These are phyloP conservation scores for Chloroclysta siterata DNA, from an alignment of 2,888 invertebrate species.

Conservation along the genomic window DNA sequence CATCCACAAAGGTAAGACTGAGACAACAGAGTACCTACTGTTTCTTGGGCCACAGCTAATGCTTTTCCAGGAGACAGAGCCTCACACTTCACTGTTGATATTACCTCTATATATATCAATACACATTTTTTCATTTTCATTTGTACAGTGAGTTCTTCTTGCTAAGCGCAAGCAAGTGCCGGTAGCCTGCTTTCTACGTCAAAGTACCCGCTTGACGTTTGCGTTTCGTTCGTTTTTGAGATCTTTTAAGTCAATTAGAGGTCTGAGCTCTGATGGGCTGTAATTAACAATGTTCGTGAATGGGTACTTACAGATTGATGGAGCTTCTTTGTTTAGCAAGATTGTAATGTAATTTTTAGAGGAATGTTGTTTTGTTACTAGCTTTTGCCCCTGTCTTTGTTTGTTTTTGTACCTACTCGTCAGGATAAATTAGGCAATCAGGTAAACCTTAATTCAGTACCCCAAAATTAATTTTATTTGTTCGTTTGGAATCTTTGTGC, in stretches of 20 bases:
- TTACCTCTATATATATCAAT: too few species aligned
- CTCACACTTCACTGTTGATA: too few species aligned
- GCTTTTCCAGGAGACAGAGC: too few species aligned
- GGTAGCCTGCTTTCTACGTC: constrained; percentile 12
- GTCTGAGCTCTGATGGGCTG: constrained; percentile 33
- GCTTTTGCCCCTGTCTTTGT: neutral
- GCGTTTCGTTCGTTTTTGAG: constrained; percentile 58
- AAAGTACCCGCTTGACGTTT: constrained; percentile 57
- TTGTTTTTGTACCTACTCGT: too few species aligned
- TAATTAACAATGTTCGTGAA: constrained; percentile 34
- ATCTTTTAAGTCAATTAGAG: constrained; percentile 70
- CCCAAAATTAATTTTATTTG: too few species aligned
- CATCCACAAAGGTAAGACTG: too few species aligned
- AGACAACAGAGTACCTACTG: too few species aligned
- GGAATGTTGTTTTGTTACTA: constrained; percentile 3
- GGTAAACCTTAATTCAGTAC: neutral
- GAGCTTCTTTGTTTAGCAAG: constrained; percentile 21
- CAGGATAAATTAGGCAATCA: neutral
- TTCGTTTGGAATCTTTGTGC: too few species aligned
- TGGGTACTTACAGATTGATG: constrained; percentile 29
- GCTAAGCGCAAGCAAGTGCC: too few species aligned
- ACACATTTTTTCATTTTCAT: too few species aligned
- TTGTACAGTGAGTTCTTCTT: too few species aligned
- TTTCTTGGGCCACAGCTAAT: too few species aligned
- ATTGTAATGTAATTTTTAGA: constrained; percentile 22